phyloP scores from a whole-genome alignment of 1,140 invertebrate genomes.

The Dendroctonus ponderosae region DNA sequence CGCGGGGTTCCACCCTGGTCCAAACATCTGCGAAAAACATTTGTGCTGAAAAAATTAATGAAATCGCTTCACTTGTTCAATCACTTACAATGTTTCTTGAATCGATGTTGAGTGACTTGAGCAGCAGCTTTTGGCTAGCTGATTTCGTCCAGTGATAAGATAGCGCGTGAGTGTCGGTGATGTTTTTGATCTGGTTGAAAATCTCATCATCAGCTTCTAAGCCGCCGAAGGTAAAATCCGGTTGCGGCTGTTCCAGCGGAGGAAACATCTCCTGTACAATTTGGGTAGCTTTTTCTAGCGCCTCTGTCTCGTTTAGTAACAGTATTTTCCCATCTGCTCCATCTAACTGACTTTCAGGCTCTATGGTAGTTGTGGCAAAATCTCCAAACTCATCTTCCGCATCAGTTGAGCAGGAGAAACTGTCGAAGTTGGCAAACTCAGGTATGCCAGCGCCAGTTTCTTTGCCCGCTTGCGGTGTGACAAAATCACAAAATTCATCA shows the following conservation, averaged over 20 bases:
- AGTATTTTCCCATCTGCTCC: slow-evolving; percentile 14
- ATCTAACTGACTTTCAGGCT: background rate
- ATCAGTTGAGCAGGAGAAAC: slow-evolving; percentile 38
- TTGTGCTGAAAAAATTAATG: background rate
- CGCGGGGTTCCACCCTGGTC: slow-evolving; percentile 71
- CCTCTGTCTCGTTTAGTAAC: slow-evolving; percentile 35
- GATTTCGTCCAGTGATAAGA: slow-evolving; percentile 72
- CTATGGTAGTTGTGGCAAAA: slow-evolving; percentile 17
- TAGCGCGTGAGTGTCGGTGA: slow-evolving; percentile 68
- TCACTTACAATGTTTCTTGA: slow-evolving; percentile 78
- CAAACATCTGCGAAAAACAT: slow-evolving; percentile 64
- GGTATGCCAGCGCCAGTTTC: slow-evolving; percentile 51
- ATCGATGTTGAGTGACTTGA: slow-evolving; percentile 75
- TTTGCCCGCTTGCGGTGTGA: background rate
- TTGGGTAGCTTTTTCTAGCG: slow-evolving; percentile 35
- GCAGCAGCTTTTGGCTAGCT: slow-evolving; percentile 63
- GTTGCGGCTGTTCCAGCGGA: slow-evolving; percentile 11
- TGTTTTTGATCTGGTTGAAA: slow-evolving; percentile 61
- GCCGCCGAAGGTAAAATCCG: slow-evolving; percentile 31
- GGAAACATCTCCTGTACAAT: slow-evolving; percentile 40
- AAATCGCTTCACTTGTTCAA: background rate
- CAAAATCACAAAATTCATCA: slow-evolving; percentile 15
- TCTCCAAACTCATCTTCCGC: slow-evolving; percentile 23
- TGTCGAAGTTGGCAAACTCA: slow-evolving; percentile 3
- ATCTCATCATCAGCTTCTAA: slow-evolving; percentile 39